Evolutionary conservation across 2,888 invertebrate species (phyloP), one percentile per base, ranked within the genome.

Genomic region (Sarcophaga variegata): DNA sequence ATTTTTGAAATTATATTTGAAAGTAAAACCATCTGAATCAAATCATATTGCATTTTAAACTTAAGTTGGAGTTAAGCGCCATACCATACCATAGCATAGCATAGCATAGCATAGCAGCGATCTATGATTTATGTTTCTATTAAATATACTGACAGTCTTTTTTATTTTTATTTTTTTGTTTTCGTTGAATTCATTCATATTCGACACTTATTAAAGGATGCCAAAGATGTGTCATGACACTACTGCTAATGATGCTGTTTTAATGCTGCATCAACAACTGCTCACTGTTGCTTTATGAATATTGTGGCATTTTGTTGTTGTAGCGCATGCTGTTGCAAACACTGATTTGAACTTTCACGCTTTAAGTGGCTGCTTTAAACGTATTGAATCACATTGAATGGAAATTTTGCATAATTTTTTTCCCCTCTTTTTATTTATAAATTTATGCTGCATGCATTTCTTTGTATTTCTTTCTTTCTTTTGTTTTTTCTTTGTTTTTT

Each of bases 291-390:
- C 71, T 72, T 60, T 66, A 37, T 37, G 37, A 37, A 37, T 37
- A 62, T 77, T 71, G 60, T 77, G 64, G 66, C 77, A 71, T 83
- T 49, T 49, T 54, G 54, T 54, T 54, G 8, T 37, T 37, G 37
- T 37, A 37, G 37, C 5, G 54, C 5, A 78, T 83, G 49, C 60
- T 54, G 49, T 71, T 72, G 67, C 66, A 4, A 54, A 17, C 4
- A 54, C 14, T 3, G 54, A 54, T 54, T 37, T 84, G 79, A 87
- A 82, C 79, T 84, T 82, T 82, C 81, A 82, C 87, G 87, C 81
- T 87, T 81, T 49, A 63, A 47, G 54, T 54, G 54, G 54, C 17
- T 54, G 54, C 10, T 54, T 54, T 54, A 17, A 54, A 12, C 17
- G 66, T 66, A 47, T 27, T 82, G 59, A 77, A 82, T 59, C 72